Conservation (phyloP, 2,888 invertebrate genomes). For the Lymantria dispar region DNA sequence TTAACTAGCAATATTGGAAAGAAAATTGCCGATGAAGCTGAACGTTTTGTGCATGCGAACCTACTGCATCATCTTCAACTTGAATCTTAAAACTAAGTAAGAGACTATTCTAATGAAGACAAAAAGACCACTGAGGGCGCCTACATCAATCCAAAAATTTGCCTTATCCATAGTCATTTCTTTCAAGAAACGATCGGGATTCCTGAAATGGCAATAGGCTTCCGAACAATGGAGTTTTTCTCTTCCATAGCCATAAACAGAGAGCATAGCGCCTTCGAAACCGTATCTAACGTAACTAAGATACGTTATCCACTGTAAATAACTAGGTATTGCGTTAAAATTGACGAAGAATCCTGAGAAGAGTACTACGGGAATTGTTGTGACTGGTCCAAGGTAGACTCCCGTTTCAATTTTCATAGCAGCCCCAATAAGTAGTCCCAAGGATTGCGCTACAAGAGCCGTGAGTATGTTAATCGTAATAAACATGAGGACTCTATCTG, state of each 20-base stretch:
- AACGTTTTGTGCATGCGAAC: constrained; percentile 45
- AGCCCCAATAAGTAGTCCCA: constrained; percentile 96
- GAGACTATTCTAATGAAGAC: constrained; percentile 89
- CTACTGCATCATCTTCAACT: constrained; percentile 84
- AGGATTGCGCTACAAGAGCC: constrained; percentile 94
- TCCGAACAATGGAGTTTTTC: constrained; percentile 91
- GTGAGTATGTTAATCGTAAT: constrained; percentile 88
- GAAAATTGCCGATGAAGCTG: constrained; percentile 28
- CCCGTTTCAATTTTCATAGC: constrained; percentile 93
- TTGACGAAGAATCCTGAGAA: constrained; percentile 98
- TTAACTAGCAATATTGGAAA: constrained; percentile 21
- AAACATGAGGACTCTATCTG: constrained; percentile 91
- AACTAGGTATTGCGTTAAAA: constrained; percentile 94
- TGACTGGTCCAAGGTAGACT: constrained; percentile 92
- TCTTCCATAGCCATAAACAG: constrained; percentile 94
- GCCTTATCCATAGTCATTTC: constrained; percentile 92
- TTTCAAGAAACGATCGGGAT: constrained; percentile 91
- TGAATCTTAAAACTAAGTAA: constrained; percentile 92
- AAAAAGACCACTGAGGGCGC: constrained; percentile 91
- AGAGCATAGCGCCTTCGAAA: constrained; percentile 95
- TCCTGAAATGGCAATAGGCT: constrained; percentile 91
- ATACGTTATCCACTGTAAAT: constrained; percentile 94
- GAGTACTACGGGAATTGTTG: constrained; percentile 94
- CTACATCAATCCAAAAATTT: constrained; percentile 91
- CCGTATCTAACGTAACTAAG: constrained; percentile 94